Percentiles rank a stretch among this genome's conserved stretches.
Conservation (phyloP, 2,113 vertebrate genomes). For the Colinus virginianus region DNA sequence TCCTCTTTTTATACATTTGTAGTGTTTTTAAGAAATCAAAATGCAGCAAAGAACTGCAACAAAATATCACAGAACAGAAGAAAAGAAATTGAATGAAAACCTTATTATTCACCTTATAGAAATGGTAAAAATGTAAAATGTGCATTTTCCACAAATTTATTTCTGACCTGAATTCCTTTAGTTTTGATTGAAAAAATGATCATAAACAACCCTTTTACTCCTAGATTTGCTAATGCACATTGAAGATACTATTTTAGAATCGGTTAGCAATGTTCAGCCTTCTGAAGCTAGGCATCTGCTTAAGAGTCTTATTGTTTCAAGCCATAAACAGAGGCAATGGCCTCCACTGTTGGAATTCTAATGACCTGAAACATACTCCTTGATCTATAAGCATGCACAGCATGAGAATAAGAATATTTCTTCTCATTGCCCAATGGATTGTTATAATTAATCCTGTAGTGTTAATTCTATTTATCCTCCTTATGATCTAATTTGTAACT, state of each 20-base stretch:
- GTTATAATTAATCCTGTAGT: neutral
- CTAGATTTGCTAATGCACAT: neutral
- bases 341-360: neutral
- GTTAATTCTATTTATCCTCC: neutral
- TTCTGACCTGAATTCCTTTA: neutral
- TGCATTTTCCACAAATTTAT: neutral
- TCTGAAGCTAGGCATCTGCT: neutral
- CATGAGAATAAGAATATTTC: neutral
- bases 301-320: conserved; percentile 12
- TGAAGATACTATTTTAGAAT: neutral
- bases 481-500: neutral
- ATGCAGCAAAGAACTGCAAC: neutral
- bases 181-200: neutral
- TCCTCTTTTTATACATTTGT: conserved; percentile 26
- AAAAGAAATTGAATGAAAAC: neutral
- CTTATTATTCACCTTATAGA: neutral
- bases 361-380: conserved; percentile 11
- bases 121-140: neutral
- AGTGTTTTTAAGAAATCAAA: conserved; percentile 2
- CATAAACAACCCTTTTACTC: neutral
- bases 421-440: neutral
- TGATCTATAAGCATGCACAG: conserved; percentile 19
- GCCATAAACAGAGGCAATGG: neutral
- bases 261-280: neutral
- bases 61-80: neutral